phyloP scores from a whole-genome alignment of 2,797 vertebrate genomes.

The Schizopygopsis malacanthus region DNA sequence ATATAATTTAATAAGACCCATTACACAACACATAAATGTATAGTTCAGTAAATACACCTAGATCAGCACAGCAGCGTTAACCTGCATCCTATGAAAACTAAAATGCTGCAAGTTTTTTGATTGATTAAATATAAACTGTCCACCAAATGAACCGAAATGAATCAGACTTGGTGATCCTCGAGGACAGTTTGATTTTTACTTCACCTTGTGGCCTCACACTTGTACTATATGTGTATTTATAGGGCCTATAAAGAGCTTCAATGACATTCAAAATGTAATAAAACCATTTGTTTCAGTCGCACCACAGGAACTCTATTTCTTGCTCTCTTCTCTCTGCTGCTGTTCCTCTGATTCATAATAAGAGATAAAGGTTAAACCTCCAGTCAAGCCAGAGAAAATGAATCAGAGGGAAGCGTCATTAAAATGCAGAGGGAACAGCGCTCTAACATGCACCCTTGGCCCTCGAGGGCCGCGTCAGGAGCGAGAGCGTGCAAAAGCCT shows the following conservation, averaged over 20 bases:
- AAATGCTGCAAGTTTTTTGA: too few species aligned
- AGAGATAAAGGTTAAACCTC: constrained; percentile 61
- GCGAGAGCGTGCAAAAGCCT: constrained; percentile 49
- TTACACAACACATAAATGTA: too few species aligned
- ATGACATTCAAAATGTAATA: background rate
- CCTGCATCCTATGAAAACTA: background rate
- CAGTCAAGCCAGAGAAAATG: constrained; percentile 58
- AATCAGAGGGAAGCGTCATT: constrained; percentile 53
- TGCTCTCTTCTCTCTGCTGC: constrained; percentile 52
- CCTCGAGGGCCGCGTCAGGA: constrained; percentile 53
- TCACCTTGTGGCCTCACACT: background rate
- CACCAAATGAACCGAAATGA: background rate
- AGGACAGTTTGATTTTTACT: background rate
- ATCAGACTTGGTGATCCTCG: background rate
- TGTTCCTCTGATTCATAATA: constrained; percentile 43
- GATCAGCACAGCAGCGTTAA: too few species aligned
- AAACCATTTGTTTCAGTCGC: background rate
- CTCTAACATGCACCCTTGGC: constrained; percentile 53
- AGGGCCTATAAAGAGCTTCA: background rate
- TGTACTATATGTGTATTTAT: background rate
- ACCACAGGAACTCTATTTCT: background rate
- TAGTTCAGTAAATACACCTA: too few species aligned
- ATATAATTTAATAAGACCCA: too few species aligned
- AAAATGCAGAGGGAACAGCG: constrained; percentile 55
- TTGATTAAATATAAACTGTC: background rate